Conservation (phyloP, 2,113 vertebrate species). For the Anser cygnoides region DNA sequence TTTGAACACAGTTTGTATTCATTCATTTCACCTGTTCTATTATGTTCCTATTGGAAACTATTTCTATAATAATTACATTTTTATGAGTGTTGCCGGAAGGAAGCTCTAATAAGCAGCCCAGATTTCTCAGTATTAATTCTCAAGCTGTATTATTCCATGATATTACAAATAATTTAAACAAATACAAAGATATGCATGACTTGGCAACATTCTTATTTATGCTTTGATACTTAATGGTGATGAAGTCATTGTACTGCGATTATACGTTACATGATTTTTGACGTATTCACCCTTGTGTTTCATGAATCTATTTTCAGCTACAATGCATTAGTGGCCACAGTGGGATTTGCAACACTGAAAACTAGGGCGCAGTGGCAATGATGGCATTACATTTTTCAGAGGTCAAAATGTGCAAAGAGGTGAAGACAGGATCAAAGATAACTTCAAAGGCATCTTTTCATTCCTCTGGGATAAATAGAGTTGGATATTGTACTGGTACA, state of each 20-base stretch:
- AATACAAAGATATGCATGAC: not conserved
- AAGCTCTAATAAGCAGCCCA: not conserved
- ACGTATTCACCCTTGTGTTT: not conserved
- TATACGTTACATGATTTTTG: not conserved
- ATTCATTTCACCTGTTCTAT: not conserved
- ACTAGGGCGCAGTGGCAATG: not conserved
- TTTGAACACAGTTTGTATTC: not conserved
- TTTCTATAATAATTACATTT: not conserved
- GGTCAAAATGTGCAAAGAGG: not conserved
- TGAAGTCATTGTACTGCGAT: not conserved
- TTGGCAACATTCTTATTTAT: not conserved
- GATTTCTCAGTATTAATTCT: not conserved
- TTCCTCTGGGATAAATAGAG: not conserved
- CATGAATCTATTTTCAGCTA: not conserved
- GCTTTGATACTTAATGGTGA: not conserved
- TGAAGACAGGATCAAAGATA: not conserved
- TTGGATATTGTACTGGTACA: not conserved
- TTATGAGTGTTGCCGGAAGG: not conserved
- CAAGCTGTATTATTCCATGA: not conserved
- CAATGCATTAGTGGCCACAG: accelerated
- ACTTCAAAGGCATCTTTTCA: not conserved
- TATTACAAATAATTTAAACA: not conserved
- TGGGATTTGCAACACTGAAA: not conserved
- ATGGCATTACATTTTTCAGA: not conserved
- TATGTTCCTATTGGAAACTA: not conserved